These are phyloP conservation scores for Alfaro cultratus DNA, from an alignment of 2,797 vertebrate species.

Conservation along the genomic window DNA sequence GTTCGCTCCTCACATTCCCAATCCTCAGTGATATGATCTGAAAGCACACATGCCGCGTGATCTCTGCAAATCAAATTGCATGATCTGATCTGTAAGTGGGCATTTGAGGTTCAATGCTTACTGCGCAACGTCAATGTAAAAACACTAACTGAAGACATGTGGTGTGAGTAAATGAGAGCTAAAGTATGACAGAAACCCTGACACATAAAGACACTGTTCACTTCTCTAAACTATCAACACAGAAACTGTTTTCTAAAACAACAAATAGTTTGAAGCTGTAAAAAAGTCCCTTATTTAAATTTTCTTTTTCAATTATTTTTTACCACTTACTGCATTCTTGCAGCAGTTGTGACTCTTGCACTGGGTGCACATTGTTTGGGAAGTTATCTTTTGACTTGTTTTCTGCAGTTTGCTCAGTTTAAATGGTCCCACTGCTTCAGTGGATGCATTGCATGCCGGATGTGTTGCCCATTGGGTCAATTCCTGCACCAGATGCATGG, in stretches of 20 bases:
- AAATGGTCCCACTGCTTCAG: slow-evolving; percentile 64
- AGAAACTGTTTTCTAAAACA: not conserved
- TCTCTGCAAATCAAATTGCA: not conserved
- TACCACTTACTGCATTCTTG: slow-evolving; percentile 36
- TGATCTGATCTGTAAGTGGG: not conserved
- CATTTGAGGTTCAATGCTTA: not conserved
- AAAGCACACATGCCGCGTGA: not conserved
- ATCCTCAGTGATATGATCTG: not conserved
- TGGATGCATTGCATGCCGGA: slow-evolving; percentile 66
- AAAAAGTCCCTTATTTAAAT: not conserved
- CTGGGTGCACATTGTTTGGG: slow-evolving; percentile 34
- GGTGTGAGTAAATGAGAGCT: not conserved
- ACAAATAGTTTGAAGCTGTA: not conserved
- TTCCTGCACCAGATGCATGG: slow-evolving; percentile 45
- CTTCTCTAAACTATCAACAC: not conserved
- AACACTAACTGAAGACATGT: not conserved
- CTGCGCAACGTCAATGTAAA: not conserved
- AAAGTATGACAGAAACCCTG: not conserved
- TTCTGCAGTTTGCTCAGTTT: slow-evolving; percentile 25
- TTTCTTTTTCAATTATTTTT: slow-evolving; percentile 19
- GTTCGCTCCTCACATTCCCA: not conserved
- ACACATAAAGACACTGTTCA: not conserved
- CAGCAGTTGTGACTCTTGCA: slow-evolving; percentile 11
- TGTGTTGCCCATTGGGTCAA: slow-evolving; percentile 60
- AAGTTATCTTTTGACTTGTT: slow-evolving; percentile 40